Evolutionary conservation across 1,140 invertebrate species (phyloP), one percentile per base, ranked within the genome.

Genomic region (Protaetia brevitarsis): DNA sequence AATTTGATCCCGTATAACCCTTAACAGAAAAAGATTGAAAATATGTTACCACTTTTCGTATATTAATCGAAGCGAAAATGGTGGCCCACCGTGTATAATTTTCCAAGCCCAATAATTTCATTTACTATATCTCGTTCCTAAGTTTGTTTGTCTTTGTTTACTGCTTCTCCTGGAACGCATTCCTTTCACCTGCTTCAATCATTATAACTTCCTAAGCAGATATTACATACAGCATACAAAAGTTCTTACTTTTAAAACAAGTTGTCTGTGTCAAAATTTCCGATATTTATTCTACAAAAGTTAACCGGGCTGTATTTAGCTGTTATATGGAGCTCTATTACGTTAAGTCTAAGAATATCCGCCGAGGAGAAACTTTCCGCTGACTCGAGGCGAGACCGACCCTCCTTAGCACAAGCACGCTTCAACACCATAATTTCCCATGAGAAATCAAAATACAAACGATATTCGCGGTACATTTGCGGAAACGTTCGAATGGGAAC

Each of bases 391-490:
- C 16, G 2, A 51, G 19, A 51, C 13, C 13, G 10, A 51, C 41
- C 41, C 41, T 51, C 41, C 41, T 51, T 51, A 19, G 26, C 57
- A 27, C 6, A 31, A 34, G 29, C 57, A 31, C 57, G 57, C 57
- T 62, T 62, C 29, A 29, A 66, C 64, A 66, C 58, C 68, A 68
- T 71, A 71, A 71, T 71, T 71, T 71, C 70, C 70, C 70, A 16
- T 62, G 70, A 71, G 70, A 71, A 71, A 71, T 71, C 70, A 71
- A 68, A 69, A 71, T 66, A 71, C 68, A 69, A 69, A 67, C 68
- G 68, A 69, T 69, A 71, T 71, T 71, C 68, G 68, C 56, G 70
- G 70, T 67, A 68, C 70, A 71, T 71, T 71, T 71, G 70, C 64
- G 68, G 68, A 68, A 71, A 71, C 64, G 65, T 69, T 71, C 57